Percentiles rank a stretch among this genome's conserved stretches.
These are phyloP conservation scores for Tortrix viridana DNA, from an alignment of 2,888 invertebrate genomes.

Conservation along the genomic window DNA sequence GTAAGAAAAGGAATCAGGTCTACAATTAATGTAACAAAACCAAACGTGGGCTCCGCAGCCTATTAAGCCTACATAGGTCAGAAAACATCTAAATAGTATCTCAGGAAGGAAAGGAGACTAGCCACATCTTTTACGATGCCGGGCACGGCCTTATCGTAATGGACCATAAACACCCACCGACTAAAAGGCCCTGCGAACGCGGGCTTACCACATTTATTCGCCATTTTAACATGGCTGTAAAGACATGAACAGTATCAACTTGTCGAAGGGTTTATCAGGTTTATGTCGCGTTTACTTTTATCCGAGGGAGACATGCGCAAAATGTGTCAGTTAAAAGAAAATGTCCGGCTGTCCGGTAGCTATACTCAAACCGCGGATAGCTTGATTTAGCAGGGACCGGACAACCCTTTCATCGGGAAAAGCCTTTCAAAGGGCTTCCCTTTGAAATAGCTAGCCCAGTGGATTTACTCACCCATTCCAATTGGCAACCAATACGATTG, in stretches of 20 bases:
- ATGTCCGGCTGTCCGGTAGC: no score
- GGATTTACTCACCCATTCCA: no score
- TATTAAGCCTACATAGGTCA: background rate
- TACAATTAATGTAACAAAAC: background rate
- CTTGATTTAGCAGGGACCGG: no score
- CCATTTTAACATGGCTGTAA: constrained; percentile 19
- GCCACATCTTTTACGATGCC: background rate
- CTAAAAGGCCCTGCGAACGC: constrained; percentile 19
- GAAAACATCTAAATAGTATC: background rate
- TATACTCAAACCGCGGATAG: no score
- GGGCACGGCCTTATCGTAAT: constrained; percentile 18
- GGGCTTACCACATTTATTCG: background rate
- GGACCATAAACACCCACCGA: constrained; percentile 31
- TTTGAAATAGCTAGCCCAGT: no score
- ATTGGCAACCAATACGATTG: no score
- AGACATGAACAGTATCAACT: constrained; percentile 10
- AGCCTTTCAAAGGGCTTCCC: no score
- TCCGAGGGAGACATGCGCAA: no score
- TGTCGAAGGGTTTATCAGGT: background rate
- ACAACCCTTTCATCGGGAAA: no score
- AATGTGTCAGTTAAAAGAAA: no score
- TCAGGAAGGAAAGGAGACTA: background rate
- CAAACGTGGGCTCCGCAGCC: background rate
- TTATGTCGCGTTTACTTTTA: no score
- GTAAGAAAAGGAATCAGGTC: no score